Evolutionary conservation across 2,888 invertebrate species (phyloP).

Genomic region (Tholera decimalis): DNA sequence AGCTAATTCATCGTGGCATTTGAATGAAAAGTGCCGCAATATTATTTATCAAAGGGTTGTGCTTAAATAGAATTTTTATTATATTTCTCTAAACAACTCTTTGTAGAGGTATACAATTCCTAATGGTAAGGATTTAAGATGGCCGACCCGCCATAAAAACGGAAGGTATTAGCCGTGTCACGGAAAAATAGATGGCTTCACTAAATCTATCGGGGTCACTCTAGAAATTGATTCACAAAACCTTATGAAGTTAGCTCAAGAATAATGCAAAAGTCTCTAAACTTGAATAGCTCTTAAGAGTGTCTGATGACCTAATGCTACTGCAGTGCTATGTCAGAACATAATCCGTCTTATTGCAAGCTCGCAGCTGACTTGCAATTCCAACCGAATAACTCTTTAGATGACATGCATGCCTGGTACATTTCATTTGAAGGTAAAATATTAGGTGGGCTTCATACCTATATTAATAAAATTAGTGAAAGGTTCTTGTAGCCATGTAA

Average conservation of each 20-base stretch:
- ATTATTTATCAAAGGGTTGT: neutral
- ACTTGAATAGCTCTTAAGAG: conserved; percentile 29
- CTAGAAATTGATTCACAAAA: conserved; percentile 29
- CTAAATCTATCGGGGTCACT: conserved; percentile 31
- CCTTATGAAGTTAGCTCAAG: conserved; percentile 29
- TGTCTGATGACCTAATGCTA: conserved; percentile 41
- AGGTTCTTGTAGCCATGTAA: neutral
- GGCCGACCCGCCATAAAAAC: conserved; percentile 18
- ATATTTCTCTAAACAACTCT: neutral
- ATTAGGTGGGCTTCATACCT: neutral
- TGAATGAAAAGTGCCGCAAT: neutral
- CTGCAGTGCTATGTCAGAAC: conserved; percentile 37
- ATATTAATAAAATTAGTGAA: too few relatives aligned
- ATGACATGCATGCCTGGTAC: conserved; percentile 48
- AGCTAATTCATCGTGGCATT: neutral
- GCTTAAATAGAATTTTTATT: neutral
- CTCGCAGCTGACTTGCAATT: conserved; percentile 54
- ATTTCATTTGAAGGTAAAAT: conserved; percentile 16
- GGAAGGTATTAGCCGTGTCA: conserved; percentile 13
- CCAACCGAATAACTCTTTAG: conserved; percentile 41
- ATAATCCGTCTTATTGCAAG: conserved; percentile 52
- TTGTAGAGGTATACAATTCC: neutral
- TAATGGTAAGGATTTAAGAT: conserved; percentile 24
- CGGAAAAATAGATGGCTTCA: conserved; percentile 20
- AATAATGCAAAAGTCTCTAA: conserved; percentile 30